Conservation (phyloP, 2,113 vertebrate species). For the Motacilla tschutschensis region DNA sequence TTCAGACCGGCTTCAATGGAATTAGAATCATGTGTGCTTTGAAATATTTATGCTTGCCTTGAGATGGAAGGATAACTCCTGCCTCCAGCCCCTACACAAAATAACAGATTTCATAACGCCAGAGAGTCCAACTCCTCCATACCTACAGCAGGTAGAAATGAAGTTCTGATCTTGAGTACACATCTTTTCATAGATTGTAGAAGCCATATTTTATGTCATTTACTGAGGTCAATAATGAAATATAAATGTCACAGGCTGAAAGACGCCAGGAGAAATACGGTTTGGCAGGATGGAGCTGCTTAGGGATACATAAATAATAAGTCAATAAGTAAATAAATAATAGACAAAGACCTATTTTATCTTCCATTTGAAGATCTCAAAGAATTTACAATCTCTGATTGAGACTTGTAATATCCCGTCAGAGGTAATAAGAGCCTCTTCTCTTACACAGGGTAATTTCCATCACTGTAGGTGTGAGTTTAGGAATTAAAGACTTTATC, state of each 20-base stretch:
- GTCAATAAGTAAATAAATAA: constrained; percentile 66
- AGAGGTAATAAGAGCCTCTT: neutral
- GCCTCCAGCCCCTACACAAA: neutral
- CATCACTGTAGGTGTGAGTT: neutral
- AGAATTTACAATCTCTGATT: constrained; percentile 28
- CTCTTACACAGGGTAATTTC: neutral
- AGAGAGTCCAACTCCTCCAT: constrained; percentile 2
- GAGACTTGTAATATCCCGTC: constrained; percentile 14
- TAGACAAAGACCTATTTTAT: constrained; percentile 54
- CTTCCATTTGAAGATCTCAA: constrained; percentile 49
- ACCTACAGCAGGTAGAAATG: constrained; percentile 57
- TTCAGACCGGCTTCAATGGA: constrained; percentile 52
- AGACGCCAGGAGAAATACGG: constrained; percentile 29
- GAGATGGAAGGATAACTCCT: constrained; percentile 53
- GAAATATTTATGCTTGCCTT: constrained; percentile 63
- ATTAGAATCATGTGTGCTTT: constrained; percentile 59
- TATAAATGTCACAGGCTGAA: constrained; percentile 62
- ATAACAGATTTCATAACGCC: constrained; percentile 22
- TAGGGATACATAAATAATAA: constrained; percentile 63
- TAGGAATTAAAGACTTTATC: neutral
- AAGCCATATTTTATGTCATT: constrained; percentile 54
- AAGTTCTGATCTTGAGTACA: constrained; percentile 40
- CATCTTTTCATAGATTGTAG: constrained; percentile 29
- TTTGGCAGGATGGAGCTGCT: constrained; percentile 55
- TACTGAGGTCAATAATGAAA: constrained; percentile 60